These are phyloP conservation scores for Cydia fagiglandana DNA, from an alignment of 1,140 invertebrate genomes.

Conservation along the genomic window DNA sequence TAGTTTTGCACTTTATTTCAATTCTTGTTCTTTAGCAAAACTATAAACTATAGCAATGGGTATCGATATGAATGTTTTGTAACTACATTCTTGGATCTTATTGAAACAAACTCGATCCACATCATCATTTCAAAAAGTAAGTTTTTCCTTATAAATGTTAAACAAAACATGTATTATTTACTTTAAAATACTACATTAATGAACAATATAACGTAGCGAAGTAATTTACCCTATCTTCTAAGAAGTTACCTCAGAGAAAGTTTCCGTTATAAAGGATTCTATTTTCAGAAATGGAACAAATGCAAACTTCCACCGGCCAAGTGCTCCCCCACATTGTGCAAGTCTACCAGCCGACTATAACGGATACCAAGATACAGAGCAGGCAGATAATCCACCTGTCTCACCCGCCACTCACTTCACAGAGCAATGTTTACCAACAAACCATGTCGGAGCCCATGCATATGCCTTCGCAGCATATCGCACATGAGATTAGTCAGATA, in stretches of 20 bases:
- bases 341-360: slow-evolving; percentile 58
- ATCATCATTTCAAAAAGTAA: slow-evolving; percentile 15
- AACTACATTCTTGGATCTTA: neutral
- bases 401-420: slow-evolving; percentile 53
- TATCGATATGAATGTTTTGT: neutral
- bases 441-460: slow-evolving; percentile 57
- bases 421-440: slow-evolving; percentile 65
- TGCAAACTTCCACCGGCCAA: slow-evolving; percentile 48
- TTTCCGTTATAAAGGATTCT: neutral
- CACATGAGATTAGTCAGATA: slow-evolving; percentile 21
- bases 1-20: slow-evolving; percentile 2
- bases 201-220: neutral
- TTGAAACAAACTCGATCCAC: slow-evolving; percentile 11
- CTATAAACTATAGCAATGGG: neutral
- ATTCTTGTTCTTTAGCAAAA: neutral
- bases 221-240: neutral
- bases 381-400: slow-evolving; percentile 50
- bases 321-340: slow-evolving; percentile 61
- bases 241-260: neutral
- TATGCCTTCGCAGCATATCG: slow-evolving; percentile 45
- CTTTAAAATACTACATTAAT: neutral
- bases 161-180: neutral
- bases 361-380: slow-evolving; percentile 44
- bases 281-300: slow-evolving; percentile 58
- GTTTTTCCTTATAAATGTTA: neutral